These are phyloP conservation scores for Pangasius larnaudii DNA, from an alignment of 2,797 vertebrate genomes.

Conservation along the genomic window DNA sequence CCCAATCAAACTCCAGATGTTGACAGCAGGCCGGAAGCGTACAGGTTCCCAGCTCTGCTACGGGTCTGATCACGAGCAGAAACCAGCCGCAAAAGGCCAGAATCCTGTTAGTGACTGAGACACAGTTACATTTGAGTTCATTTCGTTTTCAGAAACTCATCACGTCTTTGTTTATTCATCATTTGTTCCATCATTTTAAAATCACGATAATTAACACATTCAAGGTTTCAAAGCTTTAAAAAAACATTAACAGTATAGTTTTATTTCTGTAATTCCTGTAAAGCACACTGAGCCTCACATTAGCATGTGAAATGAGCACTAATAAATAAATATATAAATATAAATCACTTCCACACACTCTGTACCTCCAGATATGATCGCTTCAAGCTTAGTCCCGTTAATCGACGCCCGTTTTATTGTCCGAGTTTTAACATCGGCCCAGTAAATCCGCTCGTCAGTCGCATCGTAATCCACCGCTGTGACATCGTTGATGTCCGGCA, in stretches of 20 bases:
- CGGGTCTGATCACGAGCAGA: too few relatives aligned
- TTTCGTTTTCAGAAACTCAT: not conserved
- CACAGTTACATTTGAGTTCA: too few relatives aligned
- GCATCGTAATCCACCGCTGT: constrained; percentile 85
- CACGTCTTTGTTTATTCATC: not conserved
- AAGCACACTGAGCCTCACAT: not conserved
- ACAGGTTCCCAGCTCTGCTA: too few relatives aligned
- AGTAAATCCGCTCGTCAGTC: constrained; percentile 82
- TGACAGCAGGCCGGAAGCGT: too few relatives aligned
- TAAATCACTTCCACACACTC: not conserved
- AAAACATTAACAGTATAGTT: not conserved
- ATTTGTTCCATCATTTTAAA: not conserved
- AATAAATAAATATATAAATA: too few relatives aligned
- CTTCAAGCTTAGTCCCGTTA: constrained; percentile 84
- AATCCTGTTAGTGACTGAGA: not conserved
- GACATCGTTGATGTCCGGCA: constrained; percentile 86
- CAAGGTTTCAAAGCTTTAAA: not conserved
- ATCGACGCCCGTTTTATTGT: constrained; percentile 86
- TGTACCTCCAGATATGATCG: constrained; percentile 83
- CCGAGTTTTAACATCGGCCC: constrained; percentile 86
- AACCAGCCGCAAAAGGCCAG: not conserved
- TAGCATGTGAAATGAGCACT: not conserved
- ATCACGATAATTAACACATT: not conserved
- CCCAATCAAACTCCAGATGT: not conserved
- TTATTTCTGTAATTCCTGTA: not conserved